Evolutionary conservation across 2,888 invertebrate species (phyloP).

Genomic region (Yponomeuta malinellus): DNA sequence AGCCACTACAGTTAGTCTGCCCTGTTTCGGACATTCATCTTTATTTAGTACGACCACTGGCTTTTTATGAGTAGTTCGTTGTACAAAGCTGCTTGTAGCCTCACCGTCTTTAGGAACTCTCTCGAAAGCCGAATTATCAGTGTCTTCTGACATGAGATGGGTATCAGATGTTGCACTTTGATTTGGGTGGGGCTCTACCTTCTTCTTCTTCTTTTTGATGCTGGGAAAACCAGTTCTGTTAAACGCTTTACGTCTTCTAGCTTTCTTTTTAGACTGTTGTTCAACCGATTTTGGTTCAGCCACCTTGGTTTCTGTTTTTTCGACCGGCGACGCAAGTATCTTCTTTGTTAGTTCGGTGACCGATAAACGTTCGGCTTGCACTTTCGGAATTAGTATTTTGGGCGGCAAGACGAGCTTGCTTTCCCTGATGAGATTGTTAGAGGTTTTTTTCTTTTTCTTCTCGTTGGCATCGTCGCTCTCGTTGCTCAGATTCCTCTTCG

Average conservation of each 20-base stretch:
- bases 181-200: conserved; percentile 47
- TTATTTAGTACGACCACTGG: conserved; percentile 67
- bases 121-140: conserved; percentile 75
- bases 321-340: conserved; percentile 35
- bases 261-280: conserved; percentile 57
- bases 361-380: conserved; percentile 54
- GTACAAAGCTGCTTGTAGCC: conserved; percentile 79
- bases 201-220: conserved; percentile 88
- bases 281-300: conserved; percentile 31
- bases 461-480: conserved; percentile 56
- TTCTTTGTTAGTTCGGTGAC: conserved; percentile 46
- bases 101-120: conserved; percentile 83
- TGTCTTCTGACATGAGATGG: conserved; percentile 56
- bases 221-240: conserved; percentile 93
- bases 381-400: conserved; percentile 56
- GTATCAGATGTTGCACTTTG: conserved; percentile 46
- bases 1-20: conserved; percentile 76
- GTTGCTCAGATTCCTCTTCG: conserved; percentile 57
- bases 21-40: conserved; percentile 70
- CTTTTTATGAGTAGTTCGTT: conserved; percentile 72
- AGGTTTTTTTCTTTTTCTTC: conserved; percentile 63
- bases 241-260: conserved; percentile 83
- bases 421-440: conserved; percentile 58
- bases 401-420: conserved; percentile 64
- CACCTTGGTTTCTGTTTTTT: conserved; percentile 42